A percentile compares a stretch with the other conserved stretches of the same genome.
Conservation (phyloP, 2,113 vertebrate genomes). For the Xiphophorus hellerii region DNA sequence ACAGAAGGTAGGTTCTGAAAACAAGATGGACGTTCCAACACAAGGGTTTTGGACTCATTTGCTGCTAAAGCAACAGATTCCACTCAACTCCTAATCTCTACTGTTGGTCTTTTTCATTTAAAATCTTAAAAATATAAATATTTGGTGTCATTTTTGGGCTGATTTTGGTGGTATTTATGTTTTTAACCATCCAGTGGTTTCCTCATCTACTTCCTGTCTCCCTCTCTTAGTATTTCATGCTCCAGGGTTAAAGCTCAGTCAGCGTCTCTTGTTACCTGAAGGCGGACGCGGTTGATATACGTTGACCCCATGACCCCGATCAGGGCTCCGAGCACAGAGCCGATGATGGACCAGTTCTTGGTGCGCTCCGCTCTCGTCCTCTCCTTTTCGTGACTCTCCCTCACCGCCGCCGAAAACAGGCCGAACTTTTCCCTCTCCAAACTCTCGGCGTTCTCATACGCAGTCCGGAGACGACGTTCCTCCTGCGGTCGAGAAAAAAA, state of each 20-base stretch:
- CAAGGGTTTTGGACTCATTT: too few relatives aligned
- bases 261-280: conserved; percentile 78
- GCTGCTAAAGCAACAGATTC: too few relatives aligned
- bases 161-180: too few relatives aligned
- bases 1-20: too few relatives aligned
- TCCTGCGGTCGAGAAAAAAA: conserved; percentile 78
- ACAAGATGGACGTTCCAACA: too few relatives aligned
- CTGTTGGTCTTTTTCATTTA: too few relatives aligned
- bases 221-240: not conserved
- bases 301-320: conserved; percentile 97
- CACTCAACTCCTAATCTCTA: too few relatives aligned
- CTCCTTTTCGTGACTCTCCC: conserved; percentile 96
- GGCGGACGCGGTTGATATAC: conserved; percentile 92
- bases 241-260: not conserved
- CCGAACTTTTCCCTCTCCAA: conserved; percentile 91
- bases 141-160: too few relatives aligned
- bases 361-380: conserved; percentile 91
- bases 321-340: conserved; percentile 91
- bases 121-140: too few relatives aligned
- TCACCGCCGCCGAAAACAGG: conserved; percentile 90
- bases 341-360: conserved; percentile 98
- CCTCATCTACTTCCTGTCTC: not conserved
- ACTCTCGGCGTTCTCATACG: conserved; percentile 84
- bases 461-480: conserved; percentile 86
- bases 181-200: not conserved